Evolutionary conservation across 2,888 invertebrate genomes (phyloP).

Genomic region (Lagria hirta): DNA sequence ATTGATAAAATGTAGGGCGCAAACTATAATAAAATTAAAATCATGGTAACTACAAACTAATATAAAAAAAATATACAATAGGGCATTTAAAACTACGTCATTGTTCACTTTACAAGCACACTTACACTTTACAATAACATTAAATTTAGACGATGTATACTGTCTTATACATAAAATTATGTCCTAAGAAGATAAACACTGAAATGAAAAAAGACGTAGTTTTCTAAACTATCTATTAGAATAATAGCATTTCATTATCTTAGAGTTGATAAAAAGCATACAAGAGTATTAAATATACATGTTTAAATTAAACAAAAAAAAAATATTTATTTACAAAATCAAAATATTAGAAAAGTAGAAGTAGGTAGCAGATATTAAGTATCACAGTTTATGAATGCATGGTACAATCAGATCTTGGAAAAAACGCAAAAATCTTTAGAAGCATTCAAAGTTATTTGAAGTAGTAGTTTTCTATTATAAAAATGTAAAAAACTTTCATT

Average conservation of each 20-base stretch:
- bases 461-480: conserved; percentile 21
- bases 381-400: conserved; percentile 44
- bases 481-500: conserved; percentile 21
- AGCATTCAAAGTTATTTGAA: conserved; percentile 19
- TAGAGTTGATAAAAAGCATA: conserved; percentile 19
- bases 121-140: too few relatives aligned
- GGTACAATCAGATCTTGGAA: conserved; percentile 30
- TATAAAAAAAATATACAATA: conserved; percentile 27
- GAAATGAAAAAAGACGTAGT: too few relatives aligned
- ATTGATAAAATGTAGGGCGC: conserved; percentile 21
- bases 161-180: too few relatives aligned
- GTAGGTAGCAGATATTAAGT: conserved; percentile 42
- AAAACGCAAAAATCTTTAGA: conserved; percentile 11
- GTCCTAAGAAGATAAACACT: too few relatives aligned
- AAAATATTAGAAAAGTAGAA: conserved; percentile 22
- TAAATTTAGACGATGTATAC: too few relatives aligned
- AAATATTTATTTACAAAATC: conserved; percentile 29
- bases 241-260: conserved; percentile 19
- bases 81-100: too few relatives aligned
- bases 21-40: conserved; percentile 22
- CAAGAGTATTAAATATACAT: conserved; percentile 24
- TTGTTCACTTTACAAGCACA: too few relatives aligned
- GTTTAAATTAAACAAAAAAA: conserved; percentile 23
- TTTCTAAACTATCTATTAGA: too few relatives aligned
- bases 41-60: conserved; percentile 28